phyloP scores from a whole-genome alignment of 92 coral and sea anemone genomes.

The Hydrozoanthus gracilis region DNA sequence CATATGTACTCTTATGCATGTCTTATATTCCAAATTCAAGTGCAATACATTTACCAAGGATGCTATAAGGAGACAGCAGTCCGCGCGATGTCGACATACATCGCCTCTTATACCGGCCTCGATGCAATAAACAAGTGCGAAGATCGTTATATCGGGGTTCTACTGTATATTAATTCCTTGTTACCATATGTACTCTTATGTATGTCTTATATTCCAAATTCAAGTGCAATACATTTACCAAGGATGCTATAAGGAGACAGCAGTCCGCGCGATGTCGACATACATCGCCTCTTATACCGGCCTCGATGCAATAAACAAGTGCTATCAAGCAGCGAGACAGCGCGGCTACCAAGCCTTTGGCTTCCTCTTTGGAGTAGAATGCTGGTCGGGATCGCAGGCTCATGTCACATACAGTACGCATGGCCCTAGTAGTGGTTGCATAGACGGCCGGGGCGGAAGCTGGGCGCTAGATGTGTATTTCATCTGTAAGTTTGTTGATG shows the following conservation, averaged over 20 bases:
- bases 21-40: neutral
- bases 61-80: conserved; percentile 17
- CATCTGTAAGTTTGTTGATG: neutral
- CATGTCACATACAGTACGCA: conserved; percentile 32
- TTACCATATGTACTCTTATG: neutral
- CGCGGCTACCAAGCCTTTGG: conserved; percentile 37
- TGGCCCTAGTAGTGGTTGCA: conserved; percentile 14
- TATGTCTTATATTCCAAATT: neutral
- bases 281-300: conserved; percentile 36
- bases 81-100: neutral
- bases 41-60: conserved; percentile 18
- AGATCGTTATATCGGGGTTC: too few species aligned
- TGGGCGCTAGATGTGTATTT: conserved; percentile 22
- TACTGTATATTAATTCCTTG: too few species aligned
- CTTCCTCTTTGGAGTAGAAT: conserved; percentile 5
- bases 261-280: neutral
- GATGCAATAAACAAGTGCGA: conserved; percentile 32
- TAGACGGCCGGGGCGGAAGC: conserved; percentile 29
- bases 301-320: conserved; percentile 28
- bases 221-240: conserved; percentile 17
- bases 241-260: conserved; percentile 29
- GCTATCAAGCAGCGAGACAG: conserved; percentile 33
- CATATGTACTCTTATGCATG: neutral
- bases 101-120: conserved; percentile 32
- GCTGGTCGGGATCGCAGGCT: conserved; percentile 48